Conservation (phyloP, 1,140 invertebrate species). For the Camponotus vicinus region DNA sequence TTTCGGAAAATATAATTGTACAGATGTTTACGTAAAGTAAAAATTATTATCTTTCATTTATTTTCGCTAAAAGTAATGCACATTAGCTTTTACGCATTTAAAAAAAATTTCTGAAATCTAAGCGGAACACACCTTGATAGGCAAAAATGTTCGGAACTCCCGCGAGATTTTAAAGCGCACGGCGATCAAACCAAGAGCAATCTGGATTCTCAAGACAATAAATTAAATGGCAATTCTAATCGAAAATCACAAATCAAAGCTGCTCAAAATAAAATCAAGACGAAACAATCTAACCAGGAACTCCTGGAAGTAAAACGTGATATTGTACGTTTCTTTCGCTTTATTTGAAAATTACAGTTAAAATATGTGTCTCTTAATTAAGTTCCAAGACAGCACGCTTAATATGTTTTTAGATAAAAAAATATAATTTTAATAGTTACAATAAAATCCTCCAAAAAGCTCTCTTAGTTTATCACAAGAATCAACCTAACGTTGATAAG, state of each 20-base stretch:
- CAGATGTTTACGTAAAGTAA: constrained; percentile 27
- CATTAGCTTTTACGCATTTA: neutral
- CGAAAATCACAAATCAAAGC: neutral
- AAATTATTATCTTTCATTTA: neutral
- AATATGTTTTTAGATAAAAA: constrained; percentile 2
- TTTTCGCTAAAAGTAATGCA: neutral
- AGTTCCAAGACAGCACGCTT: neutral
- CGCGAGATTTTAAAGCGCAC: neutral
- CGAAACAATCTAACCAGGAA: constrained; percentile 34
- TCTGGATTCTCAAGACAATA: constrained; percentile 11
- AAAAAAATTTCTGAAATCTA: constrained; percentile 20
- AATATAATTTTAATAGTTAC: neutral
- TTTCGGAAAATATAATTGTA: neutral
- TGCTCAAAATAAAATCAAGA: neutral
- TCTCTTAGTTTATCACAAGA: neutral
- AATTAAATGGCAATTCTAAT: neutral
- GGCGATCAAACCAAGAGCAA: constrained; percentile 1
- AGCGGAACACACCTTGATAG: constrained; percentile 36
- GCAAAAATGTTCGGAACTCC: constrained; percentile 42
- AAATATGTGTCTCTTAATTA: neutral
- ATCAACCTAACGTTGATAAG: neutral
- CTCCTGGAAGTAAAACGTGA: constrained; percentile 45
- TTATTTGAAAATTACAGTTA: neutral
- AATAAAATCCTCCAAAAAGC: neutral
- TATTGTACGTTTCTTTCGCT: constrained; percentile 43